phyloP scores from a whole-genome alignment of 2,888 invertebrate genomes.

The Seira sanloemensis region DNA sequence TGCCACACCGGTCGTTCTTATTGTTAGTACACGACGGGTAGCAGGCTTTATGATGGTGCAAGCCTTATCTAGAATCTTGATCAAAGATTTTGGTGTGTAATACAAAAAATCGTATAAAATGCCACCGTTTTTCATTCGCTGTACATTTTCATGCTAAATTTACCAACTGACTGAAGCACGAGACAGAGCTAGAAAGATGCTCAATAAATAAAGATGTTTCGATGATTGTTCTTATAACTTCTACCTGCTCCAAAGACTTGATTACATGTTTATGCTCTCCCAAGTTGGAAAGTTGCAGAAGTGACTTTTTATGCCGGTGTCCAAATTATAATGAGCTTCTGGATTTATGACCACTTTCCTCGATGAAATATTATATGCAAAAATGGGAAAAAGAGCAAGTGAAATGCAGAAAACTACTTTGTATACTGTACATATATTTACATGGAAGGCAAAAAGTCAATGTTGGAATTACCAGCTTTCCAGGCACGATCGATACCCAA shows the following conservation, averaged over 20 bases:
- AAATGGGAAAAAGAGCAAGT: conserved; percentile 25
- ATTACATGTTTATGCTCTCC: no score
- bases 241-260: neutral
- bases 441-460: no score
- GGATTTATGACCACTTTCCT: conserved; percentile 51
- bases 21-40: conserved; percentile 48
- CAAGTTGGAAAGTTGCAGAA: neutral
- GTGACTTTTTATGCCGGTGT: no score
- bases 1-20: conserved; percentile 41
- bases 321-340: conserved; percentile 58
- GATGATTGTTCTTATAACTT: conserved; percentile 56
- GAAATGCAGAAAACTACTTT: neutral
- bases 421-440: no score
- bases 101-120: no score
- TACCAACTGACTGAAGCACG: neutral
- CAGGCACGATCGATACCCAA: no score
- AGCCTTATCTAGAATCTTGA: conserved; percentile 49
- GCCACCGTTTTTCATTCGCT: no score
- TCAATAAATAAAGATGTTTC: conserved; percentile 58
- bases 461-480: no score
- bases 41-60: conserved; percentile 27
- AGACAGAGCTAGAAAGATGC: conserved; percentile 30
- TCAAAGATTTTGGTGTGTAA: conserved; percentile 32
- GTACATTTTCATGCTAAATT: no score
- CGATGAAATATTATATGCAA: conserved; percentile 18